These are phyloP conservation scores for Himalopsyche tibetana DNA, from an alignment of 2,888 invertebrate species.

Conservation along the genomic window DNA sequence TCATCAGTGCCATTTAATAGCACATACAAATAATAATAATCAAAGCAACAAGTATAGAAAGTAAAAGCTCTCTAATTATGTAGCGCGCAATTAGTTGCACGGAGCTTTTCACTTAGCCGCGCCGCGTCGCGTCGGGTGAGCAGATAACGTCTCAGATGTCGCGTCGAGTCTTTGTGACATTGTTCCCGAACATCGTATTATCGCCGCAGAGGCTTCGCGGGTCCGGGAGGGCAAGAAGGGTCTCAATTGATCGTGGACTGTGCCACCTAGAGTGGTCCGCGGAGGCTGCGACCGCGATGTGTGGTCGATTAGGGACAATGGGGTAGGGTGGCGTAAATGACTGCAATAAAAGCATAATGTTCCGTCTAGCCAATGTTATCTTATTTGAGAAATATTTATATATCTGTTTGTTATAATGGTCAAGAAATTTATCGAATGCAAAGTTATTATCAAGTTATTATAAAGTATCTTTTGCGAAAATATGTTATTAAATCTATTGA, in stretches of 20 bases:
- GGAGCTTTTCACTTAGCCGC: conserved; percentile 16
- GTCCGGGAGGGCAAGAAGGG: conserved; percentile 9
- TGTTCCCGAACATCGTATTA: conserved; percentile 2
- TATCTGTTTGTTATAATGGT: no score
- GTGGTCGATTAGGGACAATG: conserved; percentile 26
- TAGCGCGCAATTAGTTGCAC: conserved; percentile 18
- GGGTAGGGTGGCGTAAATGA: neutral
- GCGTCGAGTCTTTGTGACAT: conserved; percentile 15
- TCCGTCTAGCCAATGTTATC: no score
- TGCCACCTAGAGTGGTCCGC: conserved; percentile 30
- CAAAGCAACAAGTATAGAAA: conserved; percentile 10
- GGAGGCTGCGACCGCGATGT: conserved; percentile 11
- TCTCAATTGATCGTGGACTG: conserved; percentile 25
- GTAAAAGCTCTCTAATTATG: conserved; percentile 31
- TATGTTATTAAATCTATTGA: no score
- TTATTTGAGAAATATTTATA: no score
- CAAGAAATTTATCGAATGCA: no score
- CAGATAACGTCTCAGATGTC: conserved; percentile 20
- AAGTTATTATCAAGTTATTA: no score
- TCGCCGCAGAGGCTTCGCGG: conserved; percentile 12
- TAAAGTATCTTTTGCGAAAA: no score
- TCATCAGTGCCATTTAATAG: neutral
- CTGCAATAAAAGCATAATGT: neutral
- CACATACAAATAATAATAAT: conserved; percentile 8
- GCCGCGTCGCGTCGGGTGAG: conserved; percentile 11